These are phyloP conservation scores for Onychostoma macrolepis DNA, from an alignment of 2,113 vertebrate species.

Conservation along the genomic window DNA sequence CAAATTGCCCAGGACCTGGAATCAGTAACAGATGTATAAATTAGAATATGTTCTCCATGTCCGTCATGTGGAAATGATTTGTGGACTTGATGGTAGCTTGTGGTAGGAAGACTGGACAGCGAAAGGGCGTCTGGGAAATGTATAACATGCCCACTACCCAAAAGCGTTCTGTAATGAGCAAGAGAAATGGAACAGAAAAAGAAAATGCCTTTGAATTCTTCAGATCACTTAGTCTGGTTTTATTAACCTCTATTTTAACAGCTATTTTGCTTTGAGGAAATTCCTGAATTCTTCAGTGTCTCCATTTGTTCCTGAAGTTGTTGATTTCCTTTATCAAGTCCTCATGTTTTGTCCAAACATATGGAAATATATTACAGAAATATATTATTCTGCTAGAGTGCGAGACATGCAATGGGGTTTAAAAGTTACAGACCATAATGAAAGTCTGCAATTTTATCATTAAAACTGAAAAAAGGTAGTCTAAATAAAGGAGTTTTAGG, in stretches of 20 bases:
- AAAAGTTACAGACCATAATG: background rate
- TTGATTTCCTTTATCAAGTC: background rate
- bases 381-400: background rate
- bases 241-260: background rate
- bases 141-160: conserved; percentile 41
- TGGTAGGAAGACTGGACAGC: conserved; percentile 48
- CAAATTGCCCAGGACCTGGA: conserved; percentile 51
- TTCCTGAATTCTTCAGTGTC: background rate
- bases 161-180: background rate
- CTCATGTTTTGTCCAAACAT: background rate
- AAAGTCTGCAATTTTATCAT: background rate
- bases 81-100: conserved; percentile 49
- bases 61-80: conserved; percentile 68
- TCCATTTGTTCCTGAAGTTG: background rate
- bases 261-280: background rate
- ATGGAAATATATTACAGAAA: background rate
- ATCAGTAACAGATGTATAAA: conserved; percentile 65
- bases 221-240: background rate
- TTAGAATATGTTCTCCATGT: conserved; percentile 53
- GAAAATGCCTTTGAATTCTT: background rate
- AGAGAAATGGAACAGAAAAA: background rate
- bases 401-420: background rate
- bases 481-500: background rate
- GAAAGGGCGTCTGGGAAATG: conserved; percentile 39
- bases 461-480: background rate